Evolutionary conservation across 2,888 invertebrate species (phyloP).

Genomic region (Phaedon cochleariae): DNA sequence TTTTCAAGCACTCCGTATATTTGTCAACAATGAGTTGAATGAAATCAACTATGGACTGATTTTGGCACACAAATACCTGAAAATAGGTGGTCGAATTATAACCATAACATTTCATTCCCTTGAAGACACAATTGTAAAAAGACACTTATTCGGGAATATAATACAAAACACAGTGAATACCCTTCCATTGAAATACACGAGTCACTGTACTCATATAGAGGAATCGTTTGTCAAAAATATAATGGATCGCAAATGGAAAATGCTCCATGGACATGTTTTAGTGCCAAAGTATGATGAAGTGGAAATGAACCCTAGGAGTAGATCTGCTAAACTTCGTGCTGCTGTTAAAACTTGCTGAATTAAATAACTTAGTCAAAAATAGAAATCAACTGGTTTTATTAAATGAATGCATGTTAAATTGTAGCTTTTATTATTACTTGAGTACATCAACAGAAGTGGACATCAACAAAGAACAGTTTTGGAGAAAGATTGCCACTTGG

Average conservation of each 20-base stretch:
- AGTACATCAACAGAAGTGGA: no score
- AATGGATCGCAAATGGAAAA: conserved; percentile 76
- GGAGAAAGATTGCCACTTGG: no score
- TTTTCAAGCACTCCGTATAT: conserved; percentile 92
- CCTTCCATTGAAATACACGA: conserved; percentile 76
- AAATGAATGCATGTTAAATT: no score
- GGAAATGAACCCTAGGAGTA: conserved; percentile 80
- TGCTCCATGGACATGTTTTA: conserved; percentile 82
- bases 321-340: conserved; percentile 89
- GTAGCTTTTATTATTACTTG: no score
- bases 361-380: not conserved
- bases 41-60: conserved; percentile 90
- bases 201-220: conserved; percentile 69
- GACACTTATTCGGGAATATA: conserved; percentile 83
- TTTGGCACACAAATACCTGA: conserved; percentile 79
- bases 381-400: no score
- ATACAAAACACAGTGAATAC: conserved; percentile 76
- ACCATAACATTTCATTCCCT: conserved; percentile 91
- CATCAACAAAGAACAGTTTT: no score
- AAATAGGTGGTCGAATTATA: conserved; percentile 79
- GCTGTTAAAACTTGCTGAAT: conserved; percentile 74
- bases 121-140: conserved; percentile 92
- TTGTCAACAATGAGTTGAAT: conserved; percentile 95
- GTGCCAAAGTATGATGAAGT: conserved; percentile 79
- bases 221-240: conserved; percentile 70